phyloP scores from a whole-genome alignment of 2,113 vertebrate genomes.

The Isichthys henryi region DNA sequence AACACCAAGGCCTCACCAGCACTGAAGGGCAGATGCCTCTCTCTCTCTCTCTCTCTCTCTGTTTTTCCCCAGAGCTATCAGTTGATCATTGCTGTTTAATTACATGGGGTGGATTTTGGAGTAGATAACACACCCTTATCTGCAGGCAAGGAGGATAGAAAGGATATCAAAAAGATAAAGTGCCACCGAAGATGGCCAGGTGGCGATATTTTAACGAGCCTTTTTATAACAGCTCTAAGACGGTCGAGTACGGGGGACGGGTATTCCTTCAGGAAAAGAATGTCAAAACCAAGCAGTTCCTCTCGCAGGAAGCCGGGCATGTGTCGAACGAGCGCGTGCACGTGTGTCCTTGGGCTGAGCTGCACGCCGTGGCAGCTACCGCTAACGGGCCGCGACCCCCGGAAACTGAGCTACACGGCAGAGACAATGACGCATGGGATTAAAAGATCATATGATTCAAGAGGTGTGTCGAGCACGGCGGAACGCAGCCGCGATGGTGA shows the following conservation, averaged over 20 bases:
- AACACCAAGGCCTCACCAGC: conserved; percentile 34
- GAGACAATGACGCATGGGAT: conserved; percentile 35
- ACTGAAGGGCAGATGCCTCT: conserved; percentile 62
- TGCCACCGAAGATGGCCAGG: conserved; percentile 57
- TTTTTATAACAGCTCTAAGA: conserved; percentile 17
- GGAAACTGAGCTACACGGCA: conserved; percentile 20
- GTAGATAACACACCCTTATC: conserved; percentile 72
- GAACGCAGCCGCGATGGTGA: conserved; percentile 34
- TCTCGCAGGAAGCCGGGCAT: background rate
- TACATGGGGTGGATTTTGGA: conserved; percentile 64
- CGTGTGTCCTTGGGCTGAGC: background rate
- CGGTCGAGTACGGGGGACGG: background rate
- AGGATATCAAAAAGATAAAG: conserved; percentile 69
- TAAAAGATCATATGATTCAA: conserved; percentile 44
- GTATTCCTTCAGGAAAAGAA: background rate
- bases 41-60: background rate
- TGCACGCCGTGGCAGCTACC: background rate
- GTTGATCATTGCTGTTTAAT: conserved; percentile 72
- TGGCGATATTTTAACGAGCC: conserved; percentile 61
- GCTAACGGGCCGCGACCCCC: background rate
- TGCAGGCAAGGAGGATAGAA: conserved; percentile 59
- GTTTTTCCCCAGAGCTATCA: conserved; percentile 64
- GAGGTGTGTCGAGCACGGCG: conserved; percentile 31
- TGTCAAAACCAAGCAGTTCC: background rate
- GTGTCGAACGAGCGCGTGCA: background rate